These are phyloP conservation scores for Hydrotaea cyrtoneurina DNA, from an alignment of 2,888 invertebrate genomes.

Conservation along the genomic window DNA sequence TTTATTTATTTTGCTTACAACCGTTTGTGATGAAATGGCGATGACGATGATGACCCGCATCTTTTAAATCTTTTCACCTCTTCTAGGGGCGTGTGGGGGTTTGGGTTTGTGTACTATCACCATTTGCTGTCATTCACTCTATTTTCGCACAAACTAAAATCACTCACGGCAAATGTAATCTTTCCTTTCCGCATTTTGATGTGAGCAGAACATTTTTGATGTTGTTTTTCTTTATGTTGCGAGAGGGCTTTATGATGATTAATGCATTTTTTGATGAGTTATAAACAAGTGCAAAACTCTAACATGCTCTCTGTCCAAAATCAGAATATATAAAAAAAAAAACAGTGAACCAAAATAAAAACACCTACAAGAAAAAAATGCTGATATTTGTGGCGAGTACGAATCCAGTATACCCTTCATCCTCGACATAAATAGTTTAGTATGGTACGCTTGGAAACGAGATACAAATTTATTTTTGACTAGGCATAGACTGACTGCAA, in stretches of 20 bases:
- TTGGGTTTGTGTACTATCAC: not conserved
- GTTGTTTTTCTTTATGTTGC: not conserved
- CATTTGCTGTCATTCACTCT: slow-evolving; percentile 20
- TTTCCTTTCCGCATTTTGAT: slow-evolving; percentile 64
- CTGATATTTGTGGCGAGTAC: too few relatives aligned
- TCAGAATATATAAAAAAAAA: not conserved
- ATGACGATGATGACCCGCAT: slow-evolving; percentile 29
- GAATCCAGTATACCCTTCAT: too few relatives aligned
- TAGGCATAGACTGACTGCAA: too few relatives aligned
- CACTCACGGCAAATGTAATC: slow-evolving; percentile 75
- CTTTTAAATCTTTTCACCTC: not conserved
- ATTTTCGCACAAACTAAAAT: slow-evolving; percentile 71
- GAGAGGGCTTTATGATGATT: slow-evolving; percentile 68
- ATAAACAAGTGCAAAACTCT: slow-evolving; percentile 69
- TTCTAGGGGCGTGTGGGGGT: not conserved
- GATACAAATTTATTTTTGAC: too few relatives aligned
- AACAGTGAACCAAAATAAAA: not conserved
- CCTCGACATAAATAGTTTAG: too few relatives aligned
- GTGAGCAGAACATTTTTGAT: slow-evolving; percentile 69
- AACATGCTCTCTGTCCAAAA: slow-evolving; percentile 38
- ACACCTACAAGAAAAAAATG: too few relatives aligned
- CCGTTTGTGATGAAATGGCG: slow-evolving; percentile 14
- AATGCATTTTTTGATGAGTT: slow-evolving; percentile 79
- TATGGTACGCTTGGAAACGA: too few relatives aligned
- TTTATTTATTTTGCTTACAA: slow-evolving; percentile 30